Conservation (phyloP, 2,888 invertebrate species). For the Elegia similella region DNA sequence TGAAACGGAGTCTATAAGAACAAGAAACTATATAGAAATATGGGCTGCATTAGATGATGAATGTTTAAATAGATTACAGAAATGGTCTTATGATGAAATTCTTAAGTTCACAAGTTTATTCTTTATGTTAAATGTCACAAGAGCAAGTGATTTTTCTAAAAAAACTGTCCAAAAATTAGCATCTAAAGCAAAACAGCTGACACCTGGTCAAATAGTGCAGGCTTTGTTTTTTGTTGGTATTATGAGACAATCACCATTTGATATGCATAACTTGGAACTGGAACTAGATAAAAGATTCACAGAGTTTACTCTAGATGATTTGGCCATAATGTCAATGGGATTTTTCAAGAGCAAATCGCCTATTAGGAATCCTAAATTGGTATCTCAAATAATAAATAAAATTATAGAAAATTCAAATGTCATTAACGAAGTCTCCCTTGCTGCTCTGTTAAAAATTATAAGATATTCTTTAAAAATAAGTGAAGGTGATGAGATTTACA, state of each 20-base stretch:
- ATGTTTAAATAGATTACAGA: constrained; percentile 68
- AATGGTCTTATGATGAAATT: constrained; percentile 78
- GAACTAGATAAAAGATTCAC: constrained; percentile 75
- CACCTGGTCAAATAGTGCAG: constrained; percentile 84
- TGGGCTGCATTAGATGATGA: constrained; percentile 86
- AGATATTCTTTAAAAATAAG: constrained; percentile 80
- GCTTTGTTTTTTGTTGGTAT: constrained; percentile 85
- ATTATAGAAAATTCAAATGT: constrained; percentile 71
- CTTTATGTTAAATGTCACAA: constrained; percentile 81
- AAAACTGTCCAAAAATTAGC: constrained; percentile 78
- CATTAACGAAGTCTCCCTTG: constrained; percentile 84
- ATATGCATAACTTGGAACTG: constrained; percentile 85
- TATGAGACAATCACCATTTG: constrained; percentile 75
- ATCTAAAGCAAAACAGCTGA: constrained; percentile 80
- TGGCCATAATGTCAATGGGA: constrained; percentile 87
- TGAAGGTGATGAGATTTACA: constrained; percentile 65
- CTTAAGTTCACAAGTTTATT: constrained; percentile 84
- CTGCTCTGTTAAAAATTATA: constrained; percentile 84
- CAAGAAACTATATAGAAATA: constrained; percentile 83
- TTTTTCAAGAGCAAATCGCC: constrained; percentile 89
- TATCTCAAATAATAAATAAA: constrained; percentile 74
- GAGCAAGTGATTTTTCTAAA: constrained; percentile 79
- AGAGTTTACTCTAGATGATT: constrained; percentile 83
- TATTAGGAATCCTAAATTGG: constrained; percentile 74
- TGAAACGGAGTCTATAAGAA: constrained; percentile 66